Evolutionary conservation across 2,113 vertebrate genomes (phyloP).

Genomic region (Urocitellus parryii): DNA sequence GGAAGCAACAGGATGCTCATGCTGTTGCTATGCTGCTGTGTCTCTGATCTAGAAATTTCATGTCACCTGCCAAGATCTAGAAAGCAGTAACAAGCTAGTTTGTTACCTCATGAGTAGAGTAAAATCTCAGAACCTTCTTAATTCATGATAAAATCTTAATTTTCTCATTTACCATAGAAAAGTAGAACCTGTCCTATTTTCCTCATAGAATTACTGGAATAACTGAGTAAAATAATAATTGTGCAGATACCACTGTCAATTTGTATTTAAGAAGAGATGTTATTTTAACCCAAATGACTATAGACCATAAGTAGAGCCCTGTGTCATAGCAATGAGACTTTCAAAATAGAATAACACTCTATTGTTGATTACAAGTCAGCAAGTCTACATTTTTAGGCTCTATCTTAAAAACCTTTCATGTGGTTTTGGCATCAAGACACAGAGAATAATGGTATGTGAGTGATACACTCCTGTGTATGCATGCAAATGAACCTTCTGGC

Average conservation of each 20-base stretch:
- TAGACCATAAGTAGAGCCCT: neutral
- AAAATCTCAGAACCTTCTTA: slow-evolving; percentile 35
- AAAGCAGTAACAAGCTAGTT: neutral
- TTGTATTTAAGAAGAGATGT: neutral
- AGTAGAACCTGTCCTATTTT: neutral
- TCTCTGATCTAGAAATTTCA: neutral
- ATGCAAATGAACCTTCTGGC: slow-evolving; percentile 22
- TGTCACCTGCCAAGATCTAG: neutral
- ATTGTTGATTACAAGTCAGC: slow-evolving; percentile 5
- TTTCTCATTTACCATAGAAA: neutral
- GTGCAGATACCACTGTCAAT: neutral
- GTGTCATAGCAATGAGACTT: neutral
- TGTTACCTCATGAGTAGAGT: neutral
- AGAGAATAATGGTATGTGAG: neutral
- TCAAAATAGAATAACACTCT: neutral
- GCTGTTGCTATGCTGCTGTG: neutral
- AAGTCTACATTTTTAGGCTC: neutral
- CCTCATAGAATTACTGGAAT: neutral
- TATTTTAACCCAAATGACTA: neutral
- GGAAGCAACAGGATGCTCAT: neutral
- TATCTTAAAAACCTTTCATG: slow-evolving; percentile 35
- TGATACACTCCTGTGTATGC: neutral
- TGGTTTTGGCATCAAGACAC: neutral
- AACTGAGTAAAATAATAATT: neutral
- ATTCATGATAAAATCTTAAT: neutral